Conservation (phyloP, 2,888 invertebrate species). For the Tachystola acroxantha region DNA sequence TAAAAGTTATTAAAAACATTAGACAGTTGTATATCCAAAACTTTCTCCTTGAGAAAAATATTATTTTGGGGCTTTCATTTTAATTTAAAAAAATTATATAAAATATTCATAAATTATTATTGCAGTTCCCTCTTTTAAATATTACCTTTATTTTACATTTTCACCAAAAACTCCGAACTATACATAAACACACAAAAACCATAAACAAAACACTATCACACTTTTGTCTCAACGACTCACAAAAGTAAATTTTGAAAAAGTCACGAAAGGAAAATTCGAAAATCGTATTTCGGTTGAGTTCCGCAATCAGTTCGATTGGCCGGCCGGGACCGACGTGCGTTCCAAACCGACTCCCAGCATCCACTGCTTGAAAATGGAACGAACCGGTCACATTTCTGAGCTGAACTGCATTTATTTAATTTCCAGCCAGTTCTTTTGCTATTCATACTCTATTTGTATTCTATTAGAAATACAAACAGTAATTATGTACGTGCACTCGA, state of each 20-base stretch:
- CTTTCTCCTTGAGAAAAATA: no score
- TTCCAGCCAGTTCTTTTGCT: conserved; percentile 10
- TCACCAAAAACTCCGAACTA: not conserved
- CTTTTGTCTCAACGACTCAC: not conserved
- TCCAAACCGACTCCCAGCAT: conserved; percentile 34
- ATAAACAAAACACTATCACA: conserved; percentile 4
- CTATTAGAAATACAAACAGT: no score
- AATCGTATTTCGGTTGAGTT: conserved; percentile 4
- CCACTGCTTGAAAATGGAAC: conserved; percentile 35
- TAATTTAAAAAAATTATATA: no score
- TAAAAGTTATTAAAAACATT: no score
- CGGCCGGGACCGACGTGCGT: conserved; percentile 27
- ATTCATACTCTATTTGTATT: conserved; percentile 2
- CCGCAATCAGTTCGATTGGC: conserved; percentile 5
- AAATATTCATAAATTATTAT: no score
- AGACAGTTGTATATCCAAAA: no score
- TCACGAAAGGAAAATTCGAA: not conserved
- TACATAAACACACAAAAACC: no score
- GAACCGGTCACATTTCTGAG: conserved; percentile 21
- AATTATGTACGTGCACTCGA: no score
- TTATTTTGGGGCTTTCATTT: no score
- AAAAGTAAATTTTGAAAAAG: not conserved
- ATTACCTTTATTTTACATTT: not conserved
- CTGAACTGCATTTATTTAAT: conserved; percentile 11
- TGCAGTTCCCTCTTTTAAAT: no score